Percentiles rank a stretch among this genome's conserved stretches.
Evolutionary conservation across 2,888 invertebrate species (phyloP).

Genomic region (Tribolium freemani): DNA sequence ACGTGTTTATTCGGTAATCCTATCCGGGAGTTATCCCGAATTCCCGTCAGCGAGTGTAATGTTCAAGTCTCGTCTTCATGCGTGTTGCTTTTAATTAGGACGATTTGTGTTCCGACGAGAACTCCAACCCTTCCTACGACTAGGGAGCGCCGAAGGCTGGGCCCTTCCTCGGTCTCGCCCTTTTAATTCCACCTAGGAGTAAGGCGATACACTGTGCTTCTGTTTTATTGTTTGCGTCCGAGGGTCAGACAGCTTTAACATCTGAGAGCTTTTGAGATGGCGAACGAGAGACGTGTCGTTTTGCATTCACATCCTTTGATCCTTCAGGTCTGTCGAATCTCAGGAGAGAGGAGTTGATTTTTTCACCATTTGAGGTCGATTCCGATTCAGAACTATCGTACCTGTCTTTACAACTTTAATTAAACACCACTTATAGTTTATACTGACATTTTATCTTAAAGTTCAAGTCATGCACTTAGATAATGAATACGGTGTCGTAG

Average conservation of each 20-base stretch:
- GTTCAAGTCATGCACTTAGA: constrained; percentile 28
- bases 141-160: constrained; percentile 35
- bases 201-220: constrained; percentile 25
- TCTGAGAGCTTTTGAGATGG: neutral
- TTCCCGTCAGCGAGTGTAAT: constrained; percentile 39
- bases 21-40: constrained; percentile 42
- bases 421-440: constrained; percentile 16
- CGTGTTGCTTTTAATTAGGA: constrained; percentile 51
- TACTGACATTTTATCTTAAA: constrained; percentile 29
- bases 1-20: constrained; percentile 45
- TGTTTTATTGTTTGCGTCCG: constrained; percentile 27
- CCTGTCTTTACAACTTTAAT: constrained; percentile 18
- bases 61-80: constrained; percentile 44
- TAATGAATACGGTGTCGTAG: constrained; percentile 10
- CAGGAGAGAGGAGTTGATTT: neutral
- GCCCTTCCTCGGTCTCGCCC: constrained; percentile 25
- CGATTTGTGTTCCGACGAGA: constrained; percentile 47
- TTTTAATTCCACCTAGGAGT: constrained; percentile 37
- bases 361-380: neutral
- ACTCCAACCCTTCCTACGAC: constrained; percentile 22
- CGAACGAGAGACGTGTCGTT: constrained; percentile 10
- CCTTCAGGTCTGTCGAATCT: neutral
- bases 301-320: constrained; percentile 17
- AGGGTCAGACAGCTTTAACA: constrained; percentile 14
- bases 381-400: neutral